These are phyloP conservation scores for Parnassius glacialis DNA, from an alignment of 2,888 invertebrate genomes.

Conservation along the genomic window DNA sequence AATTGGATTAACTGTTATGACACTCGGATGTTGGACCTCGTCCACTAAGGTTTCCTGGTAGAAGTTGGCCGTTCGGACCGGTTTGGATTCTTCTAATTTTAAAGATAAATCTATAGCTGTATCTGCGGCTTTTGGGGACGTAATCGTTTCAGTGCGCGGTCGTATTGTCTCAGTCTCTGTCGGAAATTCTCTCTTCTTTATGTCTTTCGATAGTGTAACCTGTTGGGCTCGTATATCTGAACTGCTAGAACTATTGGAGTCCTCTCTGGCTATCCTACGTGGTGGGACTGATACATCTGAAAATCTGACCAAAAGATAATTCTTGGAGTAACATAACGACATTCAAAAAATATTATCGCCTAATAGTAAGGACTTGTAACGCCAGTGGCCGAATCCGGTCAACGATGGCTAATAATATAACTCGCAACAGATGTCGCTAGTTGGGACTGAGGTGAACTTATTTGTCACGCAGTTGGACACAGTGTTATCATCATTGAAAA, in stretches of 20 bases:
- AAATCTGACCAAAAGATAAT: constrained; percentile 43
- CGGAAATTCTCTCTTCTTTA: constrained; percentile 43
- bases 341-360: not conserved
- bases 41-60: constrained; percentile 69
- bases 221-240: constrained; percentile 44
- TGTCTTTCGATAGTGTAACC: constrained; percentile 38
- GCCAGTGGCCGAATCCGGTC: too few species aligned
- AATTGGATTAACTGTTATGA: constrained; percentile 65
- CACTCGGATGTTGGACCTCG: constrained; percentile 57
- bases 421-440: too few species aligned
- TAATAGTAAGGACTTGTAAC: too few species aligned
- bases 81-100: constrained; percentile 40
- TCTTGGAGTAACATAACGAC: not conserved
- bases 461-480: too few species aligned
- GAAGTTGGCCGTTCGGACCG: constrained; percentile 61
- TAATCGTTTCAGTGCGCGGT: constrained; percentile 45
- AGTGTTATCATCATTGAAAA: too few species aligned
- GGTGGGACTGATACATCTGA: constrained; percentile 55
- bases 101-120: constrained; percentile 60
- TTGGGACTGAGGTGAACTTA: too few species aligned
- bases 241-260: constrained; percentile 66
- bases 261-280: constrained; percentile 57
- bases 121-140: constrained; percentile 44
- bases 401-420: too few species aligned
- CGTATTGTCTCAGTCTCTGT: constrained; percentile 46